Percentiles rank a stretch among this genome's conserved stretches.
phyloP scores from a whole-genome alignment of 2,113 vertebrate genomes.

The Aphyosemion australe region DNA sequence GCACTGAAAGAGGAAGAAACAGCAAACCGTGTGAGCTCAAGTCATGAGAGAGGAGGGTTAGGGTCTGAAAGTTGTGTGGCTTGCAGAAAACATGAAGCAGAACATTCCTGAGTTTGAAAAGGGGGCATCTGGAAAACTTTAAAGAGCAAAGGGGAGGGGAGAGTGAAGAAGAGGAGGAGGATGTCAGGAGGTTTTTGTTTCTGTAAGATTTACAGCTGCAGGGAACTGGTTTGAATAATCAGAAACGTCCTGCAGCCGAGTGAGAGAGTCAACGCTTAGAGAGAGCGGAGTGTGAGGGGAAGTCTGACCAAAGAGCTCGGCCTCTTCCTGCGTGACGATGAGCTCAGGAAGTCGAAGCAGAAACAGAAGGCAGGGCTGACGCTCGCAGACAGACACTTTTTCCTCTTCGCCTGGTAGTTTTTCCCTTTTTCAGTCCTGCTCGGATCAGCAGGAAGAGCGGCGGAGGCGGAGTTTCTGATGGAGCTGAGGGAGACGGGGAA shows the following conservation, averaged over 20 bases:
- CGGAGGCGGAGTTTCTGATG: conserved; percentile 59
- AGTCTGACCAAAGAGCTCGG: conserved; percentile 47
- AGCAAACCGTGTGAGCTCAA: background rate
- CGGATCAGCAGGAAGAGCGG: conserved; percentile 54
- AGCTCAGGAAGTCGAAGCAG: conserved; percentile 63
- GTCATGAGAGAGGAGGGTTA: background rate
- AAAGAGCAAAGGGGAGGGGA: conserved; percentile 37
- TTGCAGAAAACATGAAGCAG: conserved; percentile 30
- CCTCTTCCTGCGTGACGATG: conserved; percentile 61
- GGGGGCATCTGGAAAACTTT: conserved; percentile 64
- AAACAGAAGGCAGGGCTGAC: conserved; percentile 48
- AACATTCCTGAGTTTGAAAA: conserved; percentile 58
- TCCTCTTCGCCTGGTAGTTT: conserved; percentile 52
- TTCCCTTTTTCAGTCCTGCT: conserved; percentile 57
- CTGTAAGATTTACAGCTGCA: background rate
- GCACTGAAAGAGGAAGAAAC: background rate
- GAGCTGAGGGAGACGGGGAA: conserved; percentile 28
- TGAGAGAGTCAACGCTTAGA: background rate
- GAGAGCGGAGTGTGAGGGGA: conserved; percentile 25
- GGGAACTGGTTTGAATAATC: background rate
- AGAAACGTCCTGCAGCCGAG: background rate
- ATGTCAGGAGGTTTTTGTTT: background rate
- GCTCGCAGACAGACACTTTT: conserved; percentile 37
- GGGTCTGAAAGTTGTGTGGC: background rate
- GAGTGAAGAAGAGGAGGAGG: conserved; percentile 23